phyloP scores from a whole-genome alignment of 2,888 invertebrate genomes.

The Microctonus brassicae region DNA sequence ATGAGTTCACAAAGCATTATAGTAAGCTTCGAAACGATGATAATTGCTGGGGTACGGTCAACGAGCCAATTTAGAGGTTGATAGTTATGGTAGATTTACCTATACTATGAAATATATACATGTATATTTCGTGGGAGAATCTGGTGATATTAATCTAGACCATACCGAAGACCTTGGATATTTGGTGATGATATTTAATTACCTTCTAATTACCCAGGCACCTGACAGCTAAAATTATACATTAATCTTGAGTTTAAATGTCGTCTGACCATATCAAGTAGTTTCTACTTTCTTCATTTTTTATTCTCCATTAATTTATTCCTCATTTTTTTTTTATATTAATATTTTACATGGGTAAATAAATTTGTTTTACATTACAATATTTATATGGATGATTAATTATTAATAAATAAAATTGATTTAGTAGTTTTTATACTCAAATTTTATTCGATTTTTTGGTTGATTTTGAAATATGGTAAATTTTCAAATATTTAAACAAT shows the following conservation, averaged over 20 bases:
- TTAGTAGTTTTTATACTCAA: too few species aligned
- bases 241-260: constrained; percentile 43
- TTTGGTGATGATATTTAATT: constrained; percentile 46
- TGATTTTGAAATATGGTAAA: too few species aligned
- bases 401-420: too few species aligned
- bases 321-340: not conserved
- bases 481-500: too few species aligned
- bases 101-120: not conserved
- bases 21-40: constrained; percentile 11
- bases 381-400: too few species aligned
- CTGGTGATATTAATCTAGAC: constrained; percentile 12
- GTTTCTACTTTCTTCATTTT: not conserved
- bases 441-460: too few species aligned
- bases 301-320: not conserved
- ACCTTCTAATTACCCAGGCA: constrained; percentile 48
- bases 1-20: not conserved
- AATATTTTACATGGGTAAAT: too few species aligned
- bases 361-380: too few species aligned
- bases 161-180: constrained; percentile 19
- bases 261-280: not conserved
- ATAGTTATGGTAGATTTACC: not conserved
- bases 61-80: constrained; percentile 11
- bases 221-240: constrained; percentile 19
- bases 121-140: not conserved
- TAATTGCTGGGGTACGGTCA: constrained; percentile 12